Conservation (phyloP, 2,888 invertebrate genomes). For the Ypsolopha sequella region DNA sequence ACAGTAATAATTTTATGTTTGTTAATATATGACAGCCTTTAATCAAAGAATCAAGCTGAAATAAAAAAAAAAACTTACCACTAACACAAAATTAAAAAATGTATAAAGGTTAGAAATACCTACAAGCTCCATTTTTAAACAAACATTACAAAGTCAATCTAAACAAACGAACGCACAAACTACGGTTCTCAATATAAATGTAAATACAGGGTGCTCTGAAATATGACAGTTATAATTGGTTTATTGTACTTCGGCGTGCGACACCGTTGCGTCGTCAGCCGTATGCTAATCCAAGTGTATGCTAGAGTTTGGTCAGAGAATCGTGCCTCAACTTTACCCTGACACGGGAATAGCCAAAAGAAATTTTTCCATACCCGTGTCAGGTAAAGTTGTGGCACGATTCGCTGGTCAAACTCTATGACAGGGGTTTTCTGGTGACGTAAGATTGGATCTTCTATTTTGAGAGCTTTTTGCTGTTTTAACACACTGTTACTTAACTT, state of each 20-base stretch:
- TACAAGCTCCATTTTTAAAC: background rate
- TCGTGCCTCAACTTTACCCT: too few species aligned
- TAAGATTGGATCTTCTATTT: background rate
- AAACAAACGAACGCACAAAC: slow-evolving; percentile 7
- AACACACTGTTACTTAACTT: too few species aligned
- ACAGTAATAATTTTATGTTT: too few species aligned
- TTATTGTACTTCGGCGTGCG: slow-evolving; percentile 47
- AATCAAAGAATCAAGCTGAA: too few species aligned
- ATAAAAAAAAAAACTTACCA: too few species aligned
- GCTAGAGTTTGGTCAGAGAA: too few species aligned
- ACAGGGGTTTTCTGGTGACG: background rate
- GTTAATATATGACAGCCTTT: too few species aligned
- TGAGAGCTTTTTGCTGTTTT: background rate
- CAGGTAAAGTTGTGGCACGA: too few species aligned
- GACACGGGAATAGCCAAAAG: too few species aligned
- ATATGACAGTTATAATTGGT: slow-evolving; percentile 69
- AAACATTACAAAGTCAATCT: slow-evolving; percentile 30
- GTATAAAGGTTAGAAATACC: slow-evolving; percentile 1
- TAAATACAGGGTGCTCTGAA: slow-evolving; percentile 54
- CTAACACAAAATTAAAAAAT: background rate
- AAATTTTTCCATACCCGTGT: too few species aligned
- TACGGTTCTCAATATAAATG: slow-evolving; percentile 59
- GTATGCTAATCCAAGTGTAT: slow-evolving; percentile 36
- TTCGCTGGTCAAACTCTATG: too few species aligned
- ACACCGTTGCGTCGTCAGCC: slow-evolving; percentile 10